Evolutionary conservation across 2,888 invertebrate genomes (phyloP), one percentile per base, ranked within the genome.

Genomic region (Bellardia bayeri): DNA sequence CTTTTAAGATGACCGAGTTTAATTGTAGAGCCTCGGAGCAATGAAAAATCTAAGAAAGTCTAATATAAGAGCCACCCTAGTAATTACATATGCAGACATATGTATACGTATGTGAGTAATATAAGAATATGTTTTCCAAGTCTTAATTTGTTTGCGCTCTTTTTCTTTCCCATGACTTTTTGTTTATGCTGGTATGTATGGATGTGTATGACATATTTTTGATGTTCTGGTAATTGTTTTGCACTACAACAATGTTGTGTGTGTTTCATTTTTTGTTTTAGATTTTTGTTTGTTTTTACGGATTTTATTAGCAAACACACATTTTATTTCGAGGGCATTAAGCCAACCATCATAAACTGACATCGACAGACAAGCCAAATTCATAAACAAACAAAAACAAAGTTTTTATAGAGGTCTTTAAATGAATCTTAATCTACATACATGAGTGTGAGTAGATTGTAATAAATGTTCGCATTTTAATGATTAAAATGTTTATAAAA

Each of bases 161-260:
- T 37, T 37, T 6, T 37, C 37, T 37, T 6, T 37, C 6, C 37
- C 6, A 37, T 37, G 37, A 37, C 37, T 37, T 37, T 45, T 11
- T 51, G 51, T 51, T n/a, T 51, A 11, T 58, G 49, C 51, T 30
- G 16, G 33, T 72, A 8, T 72, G n/a, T 14, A 11, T 54, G 63
- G n/a, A 11, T 54, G 63, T 40, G 49, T 63, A 54, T 82, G 82
- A 79, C 82, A 79, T 72, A 61, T 74, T 82, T 76, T 78, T 79
- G 68, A 82, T 74, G 64, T 78, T 82, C 54, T 82, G 79, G 78
- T 79, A 82, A 82, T 86, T 86, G 82, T 82, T 86, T 86, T 82
- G 33, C 51, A 33, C 5, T 72, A 76, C 72, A 74, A 75, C 61
- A 69, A 81, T 68, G 72, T 45, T 74, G 40, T 79, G 40, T 58